These are phyloP conservation scores for Lucifuga dentata DNA, from an alignment of 2,113 vertebrate species.

Conservation along the genomic window DNA sequence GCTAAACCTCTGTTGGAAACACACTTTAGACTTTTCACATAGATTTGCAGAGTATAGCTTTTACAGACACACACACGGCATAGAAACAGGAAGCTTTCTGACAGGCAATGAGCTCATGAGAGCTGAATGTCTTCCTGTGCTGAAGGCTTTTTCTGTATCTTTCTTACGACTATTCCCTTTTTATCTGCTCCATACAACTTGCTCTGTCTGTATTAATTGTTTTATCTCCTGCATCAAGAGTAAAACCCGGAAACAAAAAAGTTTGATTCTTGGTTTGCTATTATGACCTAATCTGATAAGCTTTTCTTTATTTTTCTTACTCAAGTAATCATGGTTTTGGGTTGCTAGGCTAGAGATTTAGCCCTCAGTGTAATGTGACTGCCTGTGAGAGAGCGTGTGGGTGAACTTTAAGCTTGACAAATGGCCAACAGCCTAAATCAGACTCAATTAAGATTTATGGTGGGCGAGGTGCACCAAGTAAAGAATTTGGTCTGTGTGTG, in stretches of 20 bases:
- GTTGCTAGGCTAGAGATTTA: constrained; percentile 55
- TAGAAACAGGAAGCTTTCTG: constrained; percentile 55
- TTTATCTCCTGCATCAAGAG: constrained; percentile 33
- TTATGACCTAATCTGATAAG: constrained; percentile 43
- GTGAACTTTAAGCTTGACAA: constrained; percentile 60
- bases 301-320: constrained; percentile 35
- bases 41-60: constrained; percentile 45
- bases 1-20: constrained; percentile 49
- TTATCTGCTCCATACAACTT: constrained; percentile 31
- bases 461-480: constrained; percentile 26
- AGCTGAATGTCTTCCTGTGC: constrained; percentile 75
- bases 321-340: constrained; percentile 32
- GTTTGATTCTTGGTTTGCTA: constrained; percentile 44
- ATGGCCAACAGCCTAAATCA: constrained; percentile 61
- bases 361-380: constrained; percentile 46
- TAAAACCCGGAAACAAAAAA: constrained; percentile 18
- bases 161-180: constrained; percentile 47
- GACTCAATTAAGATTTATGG: constrained; percentile 52
- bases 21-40: constrained; percentile 51
- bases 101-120: constrained; percentile 76
- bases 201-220: constrained; percentile 8
- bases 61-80: constrained; percentile 40
- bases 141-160: constrained; percentile 66
- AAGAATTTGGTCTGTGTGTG: constrained; percentile 23
- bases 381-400: constrained; percentile 31